phyloP scores from a whole-genome alignment of 2,888 invertebrate species.

The Marronus borbonicus region DNA sequence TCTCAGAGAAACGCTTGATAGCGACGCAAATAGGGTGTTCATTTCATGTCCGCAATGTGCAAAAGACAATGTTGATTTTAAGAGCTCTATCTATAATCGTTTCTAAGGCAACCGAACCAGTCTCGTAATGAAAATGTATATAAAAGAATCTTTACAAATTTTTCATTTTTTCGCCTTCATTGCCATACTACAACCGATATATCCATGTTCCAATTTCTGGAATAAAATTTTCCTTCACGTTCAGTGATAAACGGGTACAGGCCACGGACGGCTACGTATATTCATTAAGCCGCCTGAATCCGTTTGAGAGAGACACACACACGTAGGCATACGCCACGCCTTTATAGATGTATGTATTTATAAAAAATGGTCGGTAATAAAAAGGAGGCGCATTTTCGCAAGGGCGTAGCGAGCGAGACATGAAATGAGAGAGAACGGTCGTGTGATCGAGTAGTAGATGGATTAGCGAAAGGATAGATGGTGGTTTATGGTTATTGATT shows the following conservation, averaged over 20 bases:
- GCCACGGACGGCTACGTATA: conserved; percentile 26
- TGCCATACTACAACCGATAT: too few relatives aligned
- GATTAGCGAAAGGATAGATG: conserved; percentile 46
- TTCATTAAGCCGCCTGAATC: conserved; percentile 26
- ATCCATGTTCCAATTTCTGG: not conserved
- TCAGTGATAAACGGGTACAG: conserved; percentile 5
- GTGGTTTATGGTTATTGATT: conserved; percentile 47
- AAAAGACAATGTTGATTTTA: too few relatives aligned
- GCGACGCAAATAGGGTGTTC: too few relatives aligned
- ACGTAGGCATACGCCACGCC: not conserved
- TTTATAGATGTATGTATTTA: conserved; percentile 38
- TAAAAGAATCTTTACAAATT: too few relatives aligned
- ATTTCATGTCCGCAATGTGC: too few relatives aligned
- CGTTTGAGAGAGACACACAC: conserved; percentile 19
- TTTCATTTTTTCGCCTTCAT: too few relatives aligned
- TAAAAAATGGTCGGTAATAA: conserved; percentile 45
- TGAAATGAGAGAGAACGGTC: conserved; percentile 10
- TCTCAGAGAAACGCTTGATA: too few relatives aligned
- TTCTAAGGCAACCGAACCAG: too few relatives aligned
- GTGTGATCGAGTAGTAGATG: conserved; percentile 30
- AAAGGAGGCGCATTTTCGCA: conserved; percentile 36
- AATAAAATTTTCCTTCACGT: not conserved
- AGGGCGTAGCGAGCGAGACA: not conserved
- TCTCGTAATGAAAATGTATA: too few relatives aligned
- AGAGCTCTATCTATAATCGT: too few relatives aligned